Evolutionary conservation across 2,888 invertebrate genomes (phyloP), one percentile per base, ranked within the genome.

Genomic region (Stegophylla sp.): DNA sequence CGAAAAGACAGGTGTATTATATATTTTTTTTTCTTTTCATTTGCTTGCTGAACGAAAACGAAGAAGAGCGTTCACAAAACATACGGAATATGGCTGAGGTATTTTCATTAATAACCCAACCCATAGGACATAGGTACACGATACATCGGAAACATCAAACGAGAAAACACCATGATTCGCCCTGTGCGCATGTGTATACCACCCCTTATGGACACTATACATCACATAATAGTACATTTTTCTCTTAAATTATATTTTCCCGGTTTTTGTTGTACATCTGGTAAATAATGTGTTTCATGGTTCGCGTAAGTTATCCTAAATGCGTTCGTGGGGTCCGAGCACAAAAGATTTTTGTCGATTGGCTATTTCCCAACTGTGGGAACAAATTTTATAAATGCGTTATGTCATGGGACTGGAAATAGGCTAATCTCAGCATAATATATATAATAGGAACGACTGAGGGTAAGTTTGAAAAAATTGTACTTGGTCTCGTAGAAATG

Each of bases 331-430:
- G 56, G 76, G 67, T 66, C 53, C 51, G 45, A 34, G 20, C 10
- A 79, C 79, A 79, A 79, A 34, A 71, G 71, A 71, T n/a, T 71
- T 76, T 61, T 69, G n/a, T 79, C 51, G 69, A 71, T 79, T 51
- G 48, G 34, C n/a, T 51, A 61, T 79, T 79, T 71, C n/a, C 56
- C 41, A 61, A 61, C 71, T 61, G 79, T 79, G 61, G 41, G 71
- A 79, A 71, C 48, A 48, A 69, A 71, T 51, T 71, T 41, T 34
- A 10, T 59, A 15, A 79, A 69, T 7, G 41, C 34, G 20, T 48
- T n/a, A 56, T 41, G 56, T 12, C n/a, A 9, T 53, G 45, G 28
- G n/a, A n/a, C 43, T 17, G n/a, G n/a, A 69, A 71, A 71, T 23
- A 41, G 5, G 15, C 28, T 59, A 13, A 45, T 26, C 20, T 56